Percentiles rank a stretch among this genome's conserved stretches.
phyloP scores from a whole-genome alignment of 2,113 vertebrate genomes.

The Scartelaos histophorus region DNA sequence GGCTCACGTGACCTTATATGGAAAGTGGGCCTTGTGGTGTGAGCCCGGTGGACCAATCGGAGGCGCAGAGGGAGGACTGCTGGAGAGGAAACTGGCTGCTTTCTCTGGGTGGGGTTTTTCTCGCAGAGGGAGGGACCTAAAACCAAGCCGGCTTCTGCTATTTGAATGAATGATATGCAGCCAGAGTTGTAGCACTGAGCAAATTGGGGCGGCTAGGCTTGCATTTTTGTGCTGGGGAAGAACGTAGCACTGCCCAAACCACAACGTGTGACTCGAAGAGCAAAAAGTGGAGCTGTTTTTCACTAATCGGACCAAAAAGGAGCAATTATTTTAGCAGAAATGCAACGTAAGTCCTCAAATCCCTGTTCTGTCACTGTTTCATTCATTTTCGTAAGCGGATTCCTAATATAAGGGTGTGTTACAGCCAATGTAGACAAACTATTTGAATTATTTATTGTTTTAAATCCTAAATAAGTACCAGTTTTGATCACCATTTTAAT shows the following conservation, averaged over 20 bases:
- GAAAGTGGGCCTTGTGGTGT: constrained; percentile 79
- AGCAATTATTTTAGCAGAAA: constrained; percentile 22
- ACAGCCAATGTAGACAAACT: background rate
- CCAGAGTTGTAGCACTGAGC: constrained; percentile 18
- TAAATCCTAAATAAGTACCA: too few species aligned
- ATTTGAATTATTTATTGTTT: background rate
- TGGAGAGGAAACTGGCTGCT: constrained; percentile 42
- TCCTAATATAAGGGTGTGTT: background rate
- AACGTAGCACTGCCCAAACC: background rate
- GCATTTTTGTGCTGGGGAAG: constrained; percentile 4
- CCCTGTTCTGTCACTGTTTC: background rate
- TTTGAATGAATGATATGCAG: constrained; percentile 77
- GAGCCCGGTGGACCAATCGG: constrained; percentile 76
- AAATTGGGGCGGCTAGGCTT: background rate
- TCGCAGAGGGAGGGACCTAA: constrained; percentile 48
- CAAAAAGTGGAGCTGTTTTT: background rate
- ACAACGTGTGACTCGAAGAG: background rate
- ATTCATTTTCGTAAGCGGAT: background rate
- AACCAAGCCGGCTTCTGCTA: constrained; percentile 40
- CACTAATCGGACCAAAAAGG: background rate
- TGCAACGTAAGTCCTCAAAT: constrained; percentile 62
- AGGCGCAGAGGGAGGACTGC: constrained; percentile 11
- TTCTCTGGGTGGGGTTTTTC: constrained; percentile 71
- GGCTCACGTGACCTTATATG: constrained; percentile 73
- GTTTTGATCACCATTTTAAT: background rate